Conservation (phyloP, 2,888 invertebrate genomes). For the Leuctra nigra region DNA sequence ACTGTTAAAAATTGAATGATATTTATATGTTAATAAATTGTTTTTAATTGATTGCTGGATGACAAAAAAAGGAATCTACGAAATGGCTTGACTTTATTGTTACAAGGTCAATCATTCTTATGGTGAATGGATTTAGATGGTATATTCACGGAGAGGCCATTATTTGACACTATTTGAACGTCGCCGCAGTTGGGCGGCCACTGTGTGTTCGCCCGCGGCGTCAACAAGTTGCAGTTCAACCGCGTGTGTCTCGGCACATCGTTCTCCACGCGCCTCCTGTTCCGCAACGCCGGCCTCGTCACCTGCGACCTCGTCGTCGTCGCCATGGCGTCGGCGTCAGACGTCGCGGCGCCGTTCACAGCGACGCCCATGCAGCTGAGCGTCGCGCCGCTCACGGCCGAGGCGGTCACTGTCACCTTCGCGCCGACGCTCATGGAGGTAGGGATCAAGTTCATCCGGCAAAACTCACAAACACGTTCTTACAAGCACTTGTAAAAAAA, state of each 20-base stretch:
- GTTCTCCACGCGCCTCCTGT: neutral
- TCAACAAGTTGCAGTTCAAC: constrained; percentile 10
- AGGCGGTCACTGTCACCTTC: constrained; percentile 39
- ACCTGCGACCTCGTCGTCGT: neutral
- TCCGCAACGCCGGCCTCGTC: constrained; percentile 17
- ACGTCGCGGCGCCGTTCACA: constrained; percentile 33
- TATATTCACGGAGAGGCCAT: too few species aligned
- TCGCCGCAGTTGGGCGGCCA: constrained; percentile 1
- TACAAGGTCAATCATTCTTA: too few species aligned
- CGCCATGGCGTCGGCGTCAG: neutral
- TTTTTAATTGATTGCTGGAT: too few species aligned
- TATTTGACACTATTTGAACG: too few species aligned
- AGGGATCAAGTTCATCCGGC: constrained; percentile 21
- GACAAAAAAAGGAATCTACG: too few species aligned
- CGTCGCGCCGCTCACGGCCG: constrained; percentile 38
- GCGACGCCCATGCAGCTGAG: constrained; percentile 35
- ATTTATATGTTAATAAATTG: too few species aligned
- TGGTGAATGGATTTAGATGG: too few species aligned
- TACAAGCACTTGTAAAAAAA: too few species aligned
- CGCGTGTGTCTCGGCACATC: constrained; percentile 18
- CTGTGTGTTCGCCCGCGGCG: neutral
- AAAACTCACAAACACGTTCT: too few species aligned
- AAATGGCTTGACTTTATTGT: too few species aligned
- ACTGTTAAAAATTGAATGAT: too few species aligned
- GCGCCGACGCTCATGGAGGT: constrained; percentile 41